phyloP scores from a whole-genome alignment of 2,888 invertebrate species.

The Venusia cambrica region DNA sequence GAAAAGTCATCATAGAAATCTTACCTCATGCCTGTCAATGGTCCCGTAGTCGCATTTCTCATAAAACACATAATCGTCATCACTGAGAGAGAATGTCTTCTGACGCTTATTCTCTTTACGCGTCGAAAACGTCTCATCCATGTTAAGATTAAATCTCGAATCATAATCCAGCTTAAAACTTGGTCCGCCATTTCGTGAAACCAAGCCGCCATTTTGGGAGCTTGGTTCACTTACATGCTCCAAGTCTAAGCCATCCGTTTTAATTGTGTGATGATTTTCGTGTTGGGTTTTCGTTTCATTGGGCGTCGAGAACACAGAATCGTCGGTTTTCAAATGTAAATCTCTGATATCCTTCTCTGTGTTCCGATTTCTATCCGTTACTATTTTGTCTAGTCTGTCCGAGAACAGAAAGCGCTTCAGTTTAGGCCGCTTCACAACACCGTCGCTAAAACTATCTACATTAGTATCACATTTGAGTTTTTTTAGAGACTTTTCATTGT shows the following conservation, averaged over 20 bases:
- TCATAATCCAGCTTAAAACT: too few species aligned
- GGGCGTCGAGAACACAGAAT: constrained; percentile 53
- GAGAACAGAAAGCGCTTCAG: constrained; percentile 60
- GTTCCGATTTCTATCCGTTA: constrained; percentile 51
- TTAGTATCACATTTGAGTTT: constrained; percentile 77
- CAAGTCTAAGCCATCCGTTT: too few species aligned
- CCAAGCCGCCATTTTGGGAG: too few species aligned
- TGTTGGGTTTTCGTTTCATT: constrained; percentile 48
- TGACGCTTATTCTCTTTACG: constrained; percentile 55
- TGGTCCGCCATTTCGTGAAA: too few species aligned
- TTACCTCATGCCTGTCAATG: constrained; percentile 48
- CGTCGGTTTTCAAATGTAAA: constrained; percentile 60
- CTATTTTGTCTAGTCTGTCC: constrained; percentile 60
- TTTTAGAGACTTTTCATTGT: constrained; percentile 55
- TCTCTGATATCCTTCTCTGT: constrained; percentile 56
- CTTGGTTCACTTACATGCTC: too few species aligned
- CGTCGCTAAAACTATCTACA: constrained; percentile 41
- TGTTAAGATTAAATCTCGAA: too few species aligned
- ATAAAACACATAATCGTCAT: constrained; percentile 60
- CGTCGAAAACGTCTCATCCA: constrained; percentile 47
- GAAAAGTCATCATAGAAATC: neutral
- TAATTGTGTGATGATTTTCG: constrained; percentile 57
- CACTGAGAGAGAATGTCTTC: constrained; percentile 62
- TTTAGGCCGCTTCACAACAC: constrained; percentile 66
- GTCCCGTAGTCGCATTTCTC: constrained; percentile 74